Evolutionary conservation across 2,888 invertebrate genomes (phyloP), one percentile per base, ranked within the genome.

Genomic region (Drosophila fulvimacula): DNA sequence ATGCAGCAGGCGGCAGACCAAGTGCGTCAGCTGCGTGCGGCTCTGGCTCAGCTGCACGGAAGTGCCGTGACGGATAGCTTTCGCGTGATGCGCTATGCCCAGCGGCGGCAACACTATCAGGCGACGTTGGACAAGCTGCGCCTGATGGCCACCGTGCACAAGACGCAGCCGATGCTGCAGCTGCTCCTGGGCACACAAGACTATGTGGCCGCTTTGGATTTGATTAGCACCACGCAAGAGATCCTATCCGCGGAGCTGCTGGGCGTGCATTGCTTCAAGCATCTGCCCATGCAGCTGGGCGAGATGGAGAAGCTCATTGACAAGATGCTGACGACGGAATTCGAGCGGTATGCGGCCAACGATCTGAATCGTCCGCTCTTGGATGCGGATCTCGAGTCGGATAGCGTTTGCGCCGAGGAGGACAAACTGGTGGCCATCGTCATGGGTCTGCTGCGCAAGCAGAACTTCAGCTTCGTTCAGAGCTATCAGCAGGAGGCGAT

Each of bases 121-220:
- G 93, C 94, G 90, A 94, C 96, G 3, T 93, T 95, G 89, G 95
- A 96, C 81, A 95, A 96, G 85, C 93, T 99, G 49, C 97, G 97
- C 90, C 93, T 98, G 65, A 98, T 99, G 96, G 95, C 96, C 9
- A 98, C 98, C 5, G 98, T 99, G 10, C 96, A 98, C 92, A 99
- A 99, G 93, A 99, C 99, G 19, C 99, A 99, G 92, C 97, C 98
- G 1, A 99, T 98, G 93, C 96, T 99, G 88, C 99, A 99, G 92
- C 94, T 98, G 61, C 93, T 99, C 53, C 93, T 99, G 48, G 97
- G 98, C 71, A 98, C 98, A 11, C 98, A 97, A 72, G 99, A 99
- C 93, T 99, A 98, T 94, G 98, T 98, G 39, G 98, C 98, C 42
- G 99, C 99, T 1, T 93, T 99, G 69, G 99, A 99, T 93, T 94